Evolutionary conservation across 2,113 vertebrate species (phyloP), one percentile per base, ranked within the genome.

Genomic region (Callocephalon fimbriatum): DNA sequence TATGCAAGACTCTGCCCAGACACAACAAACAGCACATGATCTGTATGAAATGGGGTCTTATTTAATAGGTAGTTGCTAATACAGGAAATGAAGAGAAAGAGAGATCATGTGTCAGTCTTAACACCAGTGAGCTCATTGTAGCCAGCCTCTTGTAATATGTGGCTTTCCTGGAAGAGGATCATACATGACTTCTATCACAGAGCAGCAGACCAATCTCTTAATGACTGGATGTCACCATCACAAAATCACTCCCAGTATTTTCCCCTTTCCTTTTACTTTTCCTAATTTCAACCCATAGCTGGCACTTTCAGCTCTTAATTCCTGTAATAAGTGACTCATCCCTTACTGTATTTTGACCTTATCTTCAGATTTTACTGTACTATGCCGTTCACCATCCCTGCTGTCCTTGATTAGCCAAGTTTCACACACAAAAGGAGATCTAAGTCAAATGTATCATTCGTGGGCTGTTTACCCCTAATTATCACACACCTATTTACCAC

Each of bases 1-100:
- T 12, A 1, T 27, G 26, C 2, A 51, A 42, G 48, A 18, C 53
- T 51, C 40, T 93, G 77, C 40, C 29, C 62, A 63, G 51, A 45
- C 1, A 0, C 21, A 1, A 1, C 9, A 72, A 2, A 1, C 10
- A 72, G 48, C 6, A 19, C 13, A 2, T 5, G 15, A 6, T 17
- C 47, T 56, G 0, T 56, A 40, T 12, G 23, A 71, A 62, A 42
- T 4, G 7, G 10, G 9, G 65, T 13, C 9, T 20, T 67, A 50
- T 32, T 29, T 53, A 50, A 62, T 2, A 48, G 25, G 10, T 16
- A 16, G 21, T 3, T 56, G 63, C 40, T 53, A 35, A 58, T 40
- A 61, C 48, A 37, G 32, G 32, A 58, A 67, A 91, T 20, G 26
- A 73, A 22, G 22, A 32, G 25, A 58, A 53, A 59, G 19, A 27